Percentiles rank a stretch among this genome's conserved stretches.
Evolutionary conservation across 2,113 vertebrate species (phyloP).

Genomic region (Sphyrna mokarran): DNA sequence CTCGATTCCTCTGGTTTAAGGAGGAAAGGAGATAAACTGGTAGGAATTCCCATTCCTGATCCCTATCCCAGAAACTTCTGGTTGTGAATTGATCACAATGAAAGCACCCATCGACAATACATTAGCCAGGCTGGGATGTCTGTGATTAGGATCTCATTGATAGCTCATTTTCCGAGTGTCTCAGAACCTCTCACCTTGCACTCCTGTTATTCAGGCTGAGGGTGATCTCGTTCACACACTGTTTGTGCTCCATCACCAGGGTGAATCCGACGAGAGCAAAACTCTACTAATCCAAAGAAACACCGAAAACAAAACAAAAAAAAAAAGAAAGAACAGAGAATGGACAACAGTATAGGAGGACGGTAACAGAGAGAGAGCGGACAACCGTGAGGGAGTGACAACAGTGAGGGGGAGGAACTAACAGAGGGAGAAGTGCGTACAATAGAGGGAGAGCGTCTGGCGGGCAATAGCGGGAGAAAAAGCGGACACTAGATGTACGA

Average conservation of each 20-base stretch:
- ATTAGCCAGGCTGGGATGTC: not conserved
- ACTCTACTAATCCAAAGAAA: no score
- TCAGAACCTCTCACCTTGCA: conserved; percentile 65
- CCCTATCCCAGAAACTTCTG: not conserved
- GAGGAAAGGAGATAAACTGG: not conserved
- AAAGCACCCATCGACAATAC: not conserved
- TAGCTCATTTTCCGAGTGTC: not conserved
- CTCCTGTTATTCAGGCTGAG: conserved; percentile 90
- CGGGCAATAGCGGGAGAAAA: no score
- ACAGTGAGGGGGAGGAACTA: no score
- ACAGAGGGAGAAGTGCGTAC: no score
- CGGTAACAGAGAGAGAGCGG: no score
- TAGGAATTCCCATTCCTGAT: not conserved
- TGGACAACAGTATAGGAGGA: no score
- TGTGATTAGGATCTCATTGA: not conserved
- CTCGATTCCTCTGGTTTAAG: not conserved
- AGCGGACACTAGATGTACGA: no score
- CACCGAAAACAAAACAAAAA: no score
- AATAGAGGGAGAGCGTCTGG: no score
- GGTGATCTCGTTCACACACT: conserved; percentile 92
- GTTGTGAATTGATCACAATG: not conserved
- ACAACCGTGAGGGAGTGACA: no score
- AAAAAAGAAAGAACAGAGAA: no score
- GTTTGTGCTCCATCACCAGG: conserved; percentile 86
- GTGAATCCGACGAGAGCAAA: no score